Base-by-base conservation (phyloP, 2,888 invertebrate species). In the Brachylomia viminalis region DNA sequence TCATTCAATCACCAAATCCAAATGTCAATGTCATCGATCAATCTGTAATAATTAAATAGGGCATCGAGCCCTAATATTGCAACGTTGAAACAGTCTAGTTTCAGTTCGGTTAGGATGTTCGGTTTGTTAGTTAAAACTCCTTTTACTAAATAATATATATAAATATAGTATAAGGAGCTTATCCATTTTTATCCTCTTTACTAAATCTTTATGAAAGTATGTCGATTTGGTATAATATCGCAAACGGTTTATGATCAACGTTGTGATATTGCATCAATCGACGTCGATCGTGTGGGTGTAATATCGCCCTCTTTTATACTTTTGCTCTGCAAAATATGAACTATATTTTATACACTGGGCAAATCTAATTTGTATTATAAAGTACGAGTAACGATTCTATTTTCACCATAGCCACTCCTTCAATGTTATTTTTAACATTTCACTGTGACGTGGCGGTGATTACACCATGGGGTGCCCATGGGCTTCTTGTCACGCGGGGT, bases 401-500 rank as follows among this genome's bases (percentile, higher is more conserved):
- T 72, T 77, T 15, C 23, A 70, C 62, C 23, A 59, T 33, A 1
- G 38, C 56, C 64, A 49, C 61, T 70, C 77, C 56, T 65, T n/a
- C 62, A 1, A 49, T 52, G 72, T 75, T 86, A 84, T 87, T 87
- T 86, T 86, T 77, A 83, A 75, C 79, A 65, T 79, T 75, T 76
- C 70, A 72, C 69, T 64, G 72, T 77, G 80, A 79, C 82, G 72
- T 65, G 61, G 45, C 68, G 65, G 72, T 80, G 77, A 82, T 85
- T 86, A 83, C 80, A 66, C 72, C 72, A 81, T 70, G 69, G 76
- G 77, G 77, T 73, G 68, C 70, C 67, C 70, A 76, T 84, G 61
- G 84, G 85, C 84, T 87, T 86, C 87, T 83, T 85, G 89, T 87
- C 90, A 92, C 90, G 91, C 89, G 85, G 86, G 82, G 79, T 71